Evolutionary conservation across 1,140 invertebrate genomes (phyloP).

Genomic region (Helicoverpa zea): DNA sequence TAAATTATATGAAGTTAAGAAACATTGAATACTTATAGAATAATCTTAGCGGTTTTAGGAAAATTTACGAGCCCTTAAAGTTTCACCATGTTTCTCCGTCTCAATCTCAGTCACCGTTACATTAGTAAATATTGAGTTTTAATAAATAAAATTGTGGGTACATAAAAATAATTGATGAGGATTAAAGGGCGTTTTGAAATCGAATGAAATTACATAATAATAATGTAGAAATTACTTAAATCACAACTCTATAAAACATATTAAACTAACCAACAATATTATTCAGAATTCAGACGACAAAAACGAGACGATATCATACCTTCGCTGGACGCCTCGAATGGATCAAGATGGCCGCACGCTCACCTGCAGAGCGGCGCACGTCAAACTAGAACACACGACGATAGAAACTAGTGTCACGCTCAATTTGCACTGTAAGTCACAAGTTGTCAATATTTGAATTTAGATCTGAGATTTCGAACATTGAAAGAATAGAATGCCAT

Average conservation of each 20-base stretch:
- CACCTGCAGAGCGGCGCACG: conserved; percentile 90
- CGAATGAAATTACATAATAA: no score
- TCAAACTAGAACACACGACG: conserved; percentile 89
- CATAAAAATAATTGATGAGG: no score
- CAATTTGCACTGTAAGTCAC: conserved; percentile 93
- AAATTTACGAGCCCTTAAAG: no score
- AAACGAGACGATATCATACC: conserved; percentile 92
- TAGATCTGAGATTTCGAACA: not conserved
- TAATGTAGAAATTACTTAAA: no score
- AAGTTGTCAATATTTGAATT: not conserved
- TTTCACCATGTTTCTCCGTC: no score
- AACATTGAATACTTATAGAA: not conserved
- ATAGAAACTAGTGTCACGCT: conserved; percentile 94
- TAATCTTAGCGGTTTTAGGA: no score
- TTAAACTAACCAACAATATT: not conserved
- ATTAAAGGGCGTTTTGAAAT: no score
- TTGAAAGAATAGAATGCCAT: no score
- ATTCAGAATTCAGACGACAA: conserved; percentile 91
- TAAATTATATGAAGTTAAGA: conserved; percentile 50
- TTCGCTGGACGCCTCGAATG: conserved; percentile 91
- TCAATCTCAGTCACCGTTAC: no score
- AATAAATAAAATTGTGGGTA: no score
- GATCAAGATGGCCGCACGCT: conserved; percentile 92
- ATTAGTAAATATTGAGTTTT: no score
- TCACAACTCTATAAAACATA: no score